Evolutionary conservation across 2,797 vertebrate species (phyloP).

Genomic region (Gymnopithys bicolor): DNA sequence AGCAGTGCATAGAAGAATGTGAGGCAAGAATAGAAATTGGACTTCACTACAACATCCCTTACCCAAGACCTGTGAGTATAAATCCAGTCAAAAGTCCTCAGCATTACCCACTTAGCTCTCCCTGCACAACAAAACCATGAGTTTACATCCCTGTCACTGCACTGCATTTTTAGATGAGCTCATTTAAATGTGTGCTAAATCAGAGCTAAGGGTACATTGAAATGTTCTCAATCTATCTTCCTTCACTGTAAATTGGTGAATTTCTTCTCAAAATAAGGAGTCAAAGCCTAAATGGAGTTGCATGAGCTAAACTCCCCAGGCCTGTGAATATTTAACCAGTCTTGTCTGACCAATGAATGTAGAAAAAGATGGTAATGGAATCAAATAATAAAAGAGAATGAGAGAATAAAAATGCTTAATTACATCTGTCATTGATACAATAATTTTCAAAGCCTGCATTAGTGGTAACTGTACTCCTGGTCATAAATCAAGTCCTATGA

Average conservation of each 20-base stretch:
- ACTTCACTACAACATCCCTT: conserved; percentile 94
- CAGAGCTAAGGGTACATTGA: not conserved
- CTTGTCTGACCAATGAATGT: not conserved
- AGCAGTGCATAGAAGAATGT: conserved; percentile 89
- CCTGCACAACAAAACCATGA: not conserved
- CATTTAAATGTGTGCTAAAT: not conserved
- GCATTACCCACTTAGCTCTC: not conserved
- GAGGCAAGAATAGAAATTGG: conserved; percentile 94
- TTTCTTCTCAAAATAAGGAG: not conserved
- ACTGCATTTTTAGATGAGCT: not conserved
- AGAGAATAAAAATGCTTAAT: not conserved
- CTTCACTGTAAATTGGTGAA: not conserved
- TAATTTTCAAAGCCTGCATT: not conserved
- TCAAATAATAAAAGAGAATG: not conserved
- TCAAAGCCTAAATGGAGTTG: not conserved
- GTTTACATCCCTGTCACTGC: not conserved
- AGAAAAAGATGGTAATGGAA: not conserved
- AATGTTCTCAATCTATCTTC: not conserved
- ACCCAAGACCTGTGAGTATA: conserved; percentile 92
- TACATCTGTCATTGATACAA: not conserved
- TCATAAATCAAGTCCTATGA: not conserved
- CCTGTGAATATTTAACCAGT: not conserved
- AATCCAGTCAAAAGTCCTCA: not conserved
- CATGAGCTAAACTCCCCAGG: not conserved
- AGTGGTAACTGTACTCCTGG: not conserved